Base-by-base conservation (phyloP, 2,888 invertebrate species). In the Axea sp. region DNA sequence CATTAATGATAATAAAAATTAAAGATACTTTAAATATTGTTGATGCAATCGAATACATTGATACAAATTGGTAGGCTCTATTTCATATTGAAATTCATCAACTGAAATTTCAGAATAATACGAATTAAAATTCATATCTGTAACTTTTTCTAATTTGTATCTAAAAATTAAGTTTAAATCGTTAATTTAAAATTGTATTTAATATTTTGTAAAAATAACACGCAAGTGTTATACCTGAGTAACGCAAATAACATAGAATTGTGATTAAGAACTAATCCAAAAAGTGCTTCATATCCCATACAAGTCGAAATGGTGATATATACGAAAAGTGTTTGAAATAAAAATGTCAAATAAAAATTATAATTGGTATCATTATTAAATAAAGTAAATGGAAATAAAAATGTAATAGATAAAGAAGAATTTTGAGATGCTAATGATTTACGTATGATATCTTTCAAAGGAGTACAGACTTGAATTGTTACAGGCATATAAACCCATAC, bases 21-120 rank as follows among this genome's bases (percentile, higher is more conserved):
- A 7, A 11, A 14, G 2, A 33, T 55, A 55, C 55, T 55, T 55
- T 39, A 55, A n/a, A 12, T 55, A 41, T 15, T 55, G 19, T 17
- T 55, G 39, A 8, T 55, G 55, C 7, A 55, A 17, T 30, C 39
- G 26, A 28, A 55, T 55, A 6, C 55, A 55, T 11, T 55, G 39
- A 26, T 9, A 30, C 22, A 55, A 39, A 41, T 30, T 55, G 0
- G 55, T 55, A 4, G 55, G 55, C 30, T 39, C 30, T 28, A 39
- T 12, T 2, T 55, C 17, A 3, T 15, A 22, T 12, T 55, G 26
- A 30, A 43, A 37, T 37, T 47, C 60, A 8, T 47, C 24, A 4
- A 19, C 5, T 6, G 17, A 11, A 15, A 60, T n/a, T 45, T 45
- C 28, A 19, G 6, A 14, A 19, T 60, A 3, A n/a, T 5, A 17